phyloP scores from a whole-genome alignment of 1,140 invertebrate species.

The Philopotamus ludificatus region DNA sequence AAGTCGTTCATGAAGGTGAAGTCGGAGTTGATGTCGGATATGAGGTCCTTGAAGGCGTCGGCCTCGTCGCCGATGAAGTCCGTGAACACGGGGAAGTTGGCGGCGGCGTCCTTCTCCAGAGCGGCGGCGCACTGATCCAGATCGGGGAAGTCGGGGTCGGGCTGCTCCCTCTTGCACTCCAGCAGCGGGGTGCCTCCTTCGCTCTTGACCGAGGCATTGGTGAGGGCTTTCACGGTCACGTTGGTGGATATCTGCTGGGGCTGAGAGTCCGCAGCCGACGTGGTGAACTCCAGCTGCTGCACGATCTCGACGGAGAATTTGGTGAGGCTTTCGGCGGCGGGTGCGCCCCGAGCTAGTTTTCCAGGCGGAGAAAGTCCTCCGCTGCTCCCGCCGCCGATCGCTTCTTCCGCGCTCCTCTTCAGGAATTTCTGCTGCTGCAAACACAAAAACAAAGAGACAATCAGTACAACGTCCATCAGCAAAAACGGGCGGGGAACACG shows the following conservation, averaged over 20 bases:
- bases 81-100: slow-evolving; percentile 74
- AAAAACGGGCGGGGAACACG: background rate
- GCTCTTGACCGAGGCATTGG: slow-evolving; percentile 79
- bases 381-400: slow-evolving; percentile 65
- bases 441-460: slow-evolving; percentile 47
- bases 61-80: slow-evolving; percentile 81
- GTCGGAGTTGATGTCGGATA: slow-evolving; percentile 82
- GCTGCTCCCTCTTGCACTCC: slow-evolving; percentile 82
- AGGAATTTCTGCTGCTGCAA: slow-evolving; percentile 82
- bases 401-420: slow-evolving; percentile 73
- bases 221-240: slow-evolving; percentile 86
- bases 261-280: slow-evolving; percentile 75
- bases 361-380: slow-evolving; percentile 43
- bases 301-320: slow-evolving; percentile 90
- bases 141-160: slow-evolving; percentile 79
- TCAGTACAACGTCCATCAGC: background rate
- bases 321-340: slow-evolving; percentile 58
- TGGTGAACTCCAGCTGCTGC: slow-evolving; percentile 84
- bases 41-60: slow-evolving; percentile 83
- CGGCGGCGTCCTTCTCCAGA: slow-evolving; percentile 74
- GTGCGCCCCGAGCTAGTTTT: slow-evolving; percentile 41
- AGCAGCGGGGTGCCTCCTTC: slow-evolving; percentile 63
- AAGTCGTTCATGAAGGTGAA: slow-evolving; percentile 83
- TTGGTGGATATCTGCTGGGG: slow-evolving; percentile 89
- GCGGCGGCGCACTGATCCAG: slow-evolving; percentile 77